A percentile compares a stretch with the other conserved stretches of the same genome.
Evolutionary conservation across 2,113 vertebrate species (phyloP).

Genomic region (Pseudorhombus dupliciocellatus): DNA sequence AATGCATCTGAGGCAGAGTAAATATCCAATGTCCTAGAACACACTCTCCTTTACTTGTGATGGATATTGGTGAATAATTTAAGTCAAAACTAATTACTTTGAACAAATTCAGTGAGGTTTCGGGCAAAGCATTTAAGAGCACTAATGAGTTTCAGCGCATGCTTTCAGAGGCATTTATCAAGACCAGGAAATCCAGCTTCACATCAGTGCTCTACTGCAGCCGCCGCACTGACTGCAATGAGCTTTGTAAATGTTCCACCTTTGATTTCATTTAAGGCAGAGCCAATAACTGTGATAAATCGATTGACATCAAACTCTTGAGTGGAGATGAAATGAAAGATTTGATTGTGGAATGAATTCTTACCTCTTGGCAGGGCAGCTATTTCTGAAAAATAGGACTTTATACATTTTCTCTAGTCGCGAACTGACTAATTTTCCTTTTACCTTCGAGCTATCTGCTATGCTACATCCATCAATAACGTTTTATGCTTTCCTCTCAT

Average conservation of each 20-base stretch:
- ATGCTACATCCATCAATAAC: conserved; percentile 17
- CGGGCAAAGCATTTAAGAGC: conserved; percentile 54
- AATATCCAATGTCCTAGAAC: conserved; percentile 5
- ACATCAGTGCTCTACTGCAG: conserved; percentile 38
- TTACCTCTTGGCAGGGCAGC: background rate
- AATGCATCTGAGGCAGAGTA: background rate
- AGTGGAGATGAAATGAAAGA: background rate
- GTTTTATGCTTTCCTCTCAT: conserved; percentile 25
- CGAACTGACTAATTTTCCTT: conserved; percentile 3
- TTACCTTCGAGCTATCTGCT: conserved; percentile 20
- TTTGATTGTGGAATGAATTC: background rate
- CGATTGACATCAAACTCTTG: conserved; percentile 13
- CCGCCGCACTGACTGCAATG: conserved; percentile 10
- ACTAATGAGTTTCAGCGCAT: conserved; percentile 67
- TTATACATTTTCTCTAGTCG: conserved; percentile 6
- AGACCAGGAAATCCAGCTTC: conserved; percentile 41
- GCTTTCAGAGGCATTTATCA: conserved; percentile 63
- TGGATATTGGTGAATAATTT: conserved; percentile 61
- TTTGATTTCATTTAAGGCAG: conserved; percentile 1
- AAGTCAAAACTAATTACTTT: conserved; percentile 64
- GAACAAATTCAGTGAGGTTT: conserved; percentile 56
- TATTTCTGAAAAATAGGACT: conserved; percentile 11
- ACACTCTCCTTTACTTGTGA: conserved; percentile 45
- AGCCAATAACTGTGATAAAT: background rate
- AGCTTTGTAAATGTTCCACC: conserved; percentile 20